phyloP scores from a whole-genome alignment of 2,888 invertebrate genomes.

The Metacarcinus magister region DNA sequence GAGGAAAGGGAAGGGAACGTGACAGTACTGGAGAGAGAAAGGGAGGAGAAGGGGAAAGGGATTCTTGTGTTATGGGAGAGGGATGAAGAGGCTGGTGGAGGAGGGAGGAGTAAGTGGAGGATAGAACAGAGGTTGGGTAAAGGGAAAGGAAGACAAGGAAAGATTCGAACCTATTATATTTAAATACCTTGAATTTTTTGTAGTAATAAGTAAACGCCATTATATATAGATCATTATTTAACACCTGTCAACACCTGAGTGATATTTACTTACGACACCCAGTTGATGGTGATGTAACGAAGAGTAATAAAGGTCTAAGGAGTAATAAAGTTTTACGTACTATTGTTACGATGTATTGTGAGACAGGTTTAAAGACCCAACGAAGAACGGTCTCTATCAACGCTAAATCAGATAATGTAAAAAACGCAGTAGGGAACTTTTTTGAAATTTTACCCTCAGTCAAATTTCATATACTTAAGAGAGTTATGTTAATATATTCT shows the following conservation, averaged over 20 bases:
- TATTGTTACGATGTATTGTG: background rate
- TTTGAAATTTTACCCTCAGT: no score
- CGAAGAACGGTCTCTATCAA: background rate
- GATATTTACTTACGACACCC: background rate
- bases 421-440: background rate
- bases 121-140: background rate
- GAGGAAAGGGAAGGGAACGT: slow-evolving; percentile 14
- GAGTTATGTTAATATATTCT: no score
- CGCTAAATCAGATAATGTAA: background rate
- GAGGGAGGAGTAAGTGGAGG: background rate
- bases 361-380: background rate
- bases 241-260: background rate
- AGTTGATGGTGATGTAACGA: background rate
- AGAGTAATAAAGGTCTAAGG: background rate
- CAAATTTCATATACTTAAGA: no score
- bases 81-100: background rate
- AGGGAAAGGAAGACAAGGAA: background rate
- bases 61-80: background rate
- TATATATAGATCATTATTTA: background rate
- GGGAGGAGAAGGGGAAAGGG: background rate
- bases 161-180: background rate
- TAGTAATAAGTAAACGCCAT: background rate
- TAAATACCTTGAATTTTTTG: no score
- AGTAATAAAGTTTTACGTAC: background rate
- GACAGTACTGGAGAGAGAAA: background rate